These are phyloP conservation scores for Tenthredo distinguenda DNA, from an alignment of 2,888 invertebrate genomes.

Conservation along the genomic window DNA sequence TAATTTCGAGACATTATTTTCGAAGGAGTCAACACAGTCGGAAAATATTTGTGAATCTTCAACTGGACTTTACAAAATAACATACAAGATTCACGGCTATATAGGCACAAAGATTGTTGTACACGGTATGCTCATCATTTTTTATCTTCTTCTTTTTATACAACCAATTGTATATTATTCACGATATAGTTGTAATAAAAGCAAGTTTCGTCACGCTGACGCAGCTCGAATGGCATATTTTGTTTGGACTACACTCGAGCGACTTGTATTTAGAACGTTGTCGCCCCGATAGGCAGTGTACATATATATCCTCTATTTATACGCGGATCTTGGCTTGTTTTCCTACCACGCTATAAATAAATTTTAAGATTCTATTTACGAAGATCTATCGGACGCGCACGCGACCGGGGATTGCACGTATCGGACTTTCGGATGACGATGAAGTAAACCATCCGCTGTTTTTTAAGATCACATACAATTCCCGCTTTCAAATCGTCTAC, in stretches of 20 bases:
- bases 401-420: conserved; percentile 14
- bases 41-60: neutral
- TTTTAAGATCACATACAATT: neutral
- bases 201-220: conserved; percentile 11
- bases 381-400: neutral
- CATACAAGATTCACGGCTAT: neutral
- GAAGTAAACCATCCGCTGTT: neutral
- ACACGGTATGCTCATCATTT: neutral
- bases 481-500: conserved; percentile 4
- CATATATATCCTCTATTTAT: conserved; percentile 32
- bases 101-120: neutral
- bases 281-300: conserved; percentile 1
- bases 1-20: neutral
- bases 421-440: neutral
- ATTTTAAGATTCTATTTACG: conserved; percentile 44
- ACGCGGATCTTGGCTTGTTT: conserved; percentile 45
- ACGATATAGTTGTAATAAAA: neutral
- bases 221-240: conserved; percentile 22
- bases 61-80: neutral
- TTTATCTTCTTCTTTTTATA: neutral
- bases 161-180: neutral
- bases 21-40: neutral
- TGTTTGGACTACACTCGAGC: conserved; percentile 7
- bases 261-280: conserved; percentile 47
- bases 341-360: conserved; percentile 34